These are phyloP conservation scores for Reticulitermes speratus DNA, from an alignment of 1,140 invertebrate species.

Conservation along the genomic window DNA sequence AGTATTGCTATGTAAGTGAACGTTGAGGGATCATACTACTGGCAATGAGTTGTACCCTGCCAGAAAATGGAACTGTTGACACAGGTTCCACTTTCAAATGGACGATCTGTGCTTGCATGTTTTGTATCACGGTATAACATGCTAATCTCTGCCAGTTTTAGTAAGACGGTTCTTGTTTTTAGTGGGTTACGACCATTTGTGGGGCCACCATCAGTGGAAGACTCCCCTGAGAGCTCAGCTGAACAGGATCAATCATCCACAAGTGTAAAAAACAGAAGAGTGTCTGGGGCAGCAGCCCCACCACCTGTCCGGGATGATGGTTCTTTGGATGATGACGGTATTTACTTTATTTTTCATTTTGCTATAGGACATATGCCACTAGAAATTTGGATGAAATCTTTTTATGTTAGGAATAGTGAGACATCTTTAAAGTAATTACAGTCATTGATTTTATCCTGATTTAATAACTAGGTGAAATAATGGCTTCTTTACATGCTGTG, in stretches of 20 bases:
- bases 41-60: no score
- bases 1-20: no score
- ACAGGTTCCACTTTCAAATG: no score
- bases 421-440: slow-evolving; percentile 14
- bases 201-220: slow-evolving; percentile 17
- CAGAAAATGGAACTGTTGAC: no score
- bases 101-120: no score
- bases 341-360: slow-evolving; percentile 30
- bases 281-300: slow-evolving; percentile 1
- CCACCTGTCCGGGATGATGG: slow-evolving; percentile 59
- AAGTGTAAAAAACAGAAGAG: slow-evolving; percentile 17
- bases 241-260: neutral
- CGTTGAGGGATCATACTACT: no score
- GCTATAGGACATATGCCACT: neutral
- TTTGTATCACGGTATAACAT: no score
- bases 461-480: no score
- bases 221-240: neutral
- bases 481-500: no score
- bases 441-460: neutral
- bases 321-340: slow-evolving; percentile 69
- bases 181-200: slow-evolving; percentile 33
- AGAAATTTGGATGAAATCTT: neutral
- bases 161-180: neutral
- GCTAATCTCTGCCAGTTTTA: no score
- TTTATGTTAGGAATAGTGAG: slow-evolving; percentile 24